A percentile compares a stretch with the other conserved stretches of the same genome.
Evolutionary conservation across 1,140 invertebrate genomes (phyloP).

Genomic region (Oscheius sp.): DNA sequence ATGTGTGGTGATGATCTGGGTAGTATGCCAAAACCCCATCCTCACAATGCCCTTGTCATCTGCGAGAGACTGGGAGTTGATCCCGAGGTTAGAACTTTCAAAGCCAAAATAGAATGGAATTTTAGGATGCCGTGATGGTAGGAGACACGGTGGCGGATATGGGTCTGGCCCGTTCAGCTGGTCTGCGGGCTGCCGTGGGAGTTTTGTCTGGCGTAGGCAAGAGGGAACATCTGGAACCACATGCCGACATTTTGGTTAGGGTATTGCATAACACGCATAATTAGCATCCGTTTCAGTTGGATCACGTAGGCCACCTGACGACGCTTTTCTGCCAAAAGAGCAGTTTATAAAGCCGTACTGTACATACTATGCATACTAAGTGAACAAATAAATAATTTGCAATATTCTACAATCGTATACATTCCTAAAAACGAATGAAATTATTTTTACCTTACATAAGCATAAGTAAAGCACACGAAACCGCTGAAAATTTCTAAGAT

Average conservation of each 20-base stretch:
- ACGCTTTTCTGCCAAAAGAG: slow-evolving; percentile 41
- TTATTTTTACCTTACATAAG: too few species aligned
- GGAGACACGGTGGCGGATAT: slow-evolving; percentile 65
- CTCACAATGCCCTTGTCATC: slow-evolving; percentile 64
- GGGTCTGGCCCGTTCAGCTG: slow-evolving; percentile 63
- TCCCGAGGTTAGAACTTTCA: slow-evolving; percentile 48
- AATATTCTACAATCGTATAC: neutral
- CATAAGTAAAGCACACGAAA: too few species aligned
- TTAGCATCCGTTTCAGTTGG: slow-evolving; percentile 29
- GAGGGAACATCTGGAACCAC: slow-evolving; percentile 50
- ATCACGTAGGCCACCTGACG: slow-evolving; percentile 54
- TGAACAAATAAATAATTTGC: neutral
- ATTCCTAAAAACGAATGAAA: neutral
- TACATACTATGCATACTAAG: neutral
- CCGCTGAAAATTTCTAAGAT: too few species aligned
- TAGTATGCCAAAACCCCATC: slow-evolving; percentile 63
- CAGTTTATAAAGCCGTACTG: neutral
- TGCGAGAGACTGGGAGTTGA: slow-evolving; percentile 62
- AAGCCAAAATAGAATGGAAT: neutral
- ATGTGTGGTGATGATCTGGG: slow-evolving; percentile 65
- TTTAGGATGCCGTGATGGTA: slow-evolving; percentile 63
- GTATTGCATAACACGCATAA: neutral
- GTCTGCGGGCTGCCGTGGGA: slow-evolving; percentile 63
- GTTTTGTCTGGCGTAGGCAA: slow-evolving; percentile 62
- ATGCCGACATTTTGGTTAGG: slow-evolving; percentile 55